These are phyloP conservation scores for Diploscapter pachys DNA, from an alignment of 1,140 invertebrate genomes.

Conservation along the genomic window DNA sequence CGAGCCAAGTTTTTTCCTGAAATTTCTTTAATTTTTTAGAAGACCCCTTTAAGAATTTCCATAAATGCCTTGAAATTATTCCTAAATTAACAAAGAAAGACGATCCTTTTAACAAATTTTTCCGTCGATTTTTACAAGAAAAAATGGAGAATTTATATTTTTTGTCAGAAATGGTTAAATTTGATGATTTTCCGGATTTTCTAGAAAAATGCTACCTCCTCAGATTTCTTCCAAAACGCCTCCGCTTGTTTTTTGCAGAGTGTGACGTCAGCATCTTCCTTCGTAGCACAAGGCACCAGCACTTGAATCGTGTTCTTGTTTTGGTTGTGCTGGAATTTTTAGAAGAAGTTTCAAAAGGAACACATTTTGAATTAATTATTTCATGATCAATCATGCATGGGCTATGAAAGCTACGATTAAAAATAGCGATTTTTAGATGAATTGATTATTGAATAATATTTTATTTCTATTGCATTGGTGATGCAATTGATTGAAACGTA, in stretches of 20 bases:
- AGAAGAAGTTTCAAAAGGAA: background rate
- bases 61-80: too few relatives aligned
- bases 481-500: too few relatives aligned
- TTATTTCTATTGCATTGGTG: too few relatives aligned
- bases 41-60: too few relatives aligned
- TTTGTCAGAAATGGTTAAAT: too few relatives aligned
- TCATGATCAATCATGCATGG: background rate
- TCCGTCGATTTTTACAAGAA: background rate
- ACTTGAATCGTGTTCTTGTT: background rate
- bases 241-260: background rate
- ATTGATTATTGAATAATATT: too few relatives aligned
- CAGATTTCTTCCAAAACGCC: background rate
- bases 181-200: too few relatives aligned
- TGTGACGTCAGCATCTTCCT: background rate
- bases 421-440: background rate
- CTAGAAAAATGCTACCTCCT: background rate
- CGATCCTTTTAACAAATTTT: background rate
- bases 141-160: too few relatives aligned
- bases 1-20: slow-evolving; percentile 14
- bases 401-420: too few relatives aligned
- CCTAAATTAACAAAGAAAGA: background rate
- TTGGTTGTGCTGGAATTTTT: background rate
- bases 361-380: too few relatives aligned
- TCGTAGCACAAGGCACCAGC: slow-evolving; percentile 2
- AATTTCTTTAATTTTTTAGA: background rate